A percentile compares a stretch with the other conserved stretches of the same genome.
Evolutionary conservation across 2,797 vertebrate genomes (phyloP).

Genomic region (Trichosurus vulpecula): DNA sequence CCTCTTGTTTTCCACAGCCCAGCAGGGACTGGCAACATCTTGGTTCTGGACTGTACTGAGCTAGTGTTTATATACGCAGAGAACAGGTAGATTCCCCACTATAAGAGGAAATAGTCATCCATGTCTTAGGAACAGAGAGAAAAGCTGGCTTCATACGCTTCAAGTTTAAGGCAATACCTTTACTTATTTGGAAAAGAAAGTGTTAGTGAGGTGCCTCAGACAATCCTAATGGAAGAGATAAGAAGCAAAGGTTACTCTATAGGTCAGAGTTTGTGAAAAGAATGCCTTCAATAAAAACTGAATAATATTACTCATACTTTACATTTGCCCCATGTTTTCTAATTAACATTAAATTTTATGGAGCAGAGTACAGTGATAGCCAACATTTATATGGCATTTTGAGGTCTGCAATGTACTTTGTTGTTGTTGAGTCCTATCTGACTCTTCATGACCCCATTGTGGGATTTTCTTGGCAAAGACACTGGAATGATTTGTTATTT

Average conservation of each 20-base stretch:
- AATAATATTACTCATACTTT: not conserved
- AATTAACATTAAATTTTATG: slow-evolving; percentile 43
- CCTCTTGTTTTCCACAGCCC: not conserved
- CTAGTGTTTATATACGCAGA: not conserved
- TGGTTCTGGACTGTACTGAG: not conserved
- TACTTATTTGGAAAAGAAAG: not conserved
- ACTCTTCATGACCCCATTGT: not conserved
- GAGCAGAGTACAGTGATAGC: not conserved
- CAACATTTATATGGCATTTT: not conserved
- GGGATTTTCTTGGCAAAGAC: not conserved
- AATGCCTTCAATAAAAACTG: not conserved
- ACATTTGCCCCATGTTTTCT: not conserved
- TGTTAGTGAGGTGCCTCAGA: not conserved
- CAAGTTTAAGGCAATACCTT: not conserved
- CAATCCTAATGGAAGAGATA: accelerated
- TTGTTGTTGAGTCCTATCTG: not conserved
- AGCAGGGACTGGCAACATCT: not conserved
- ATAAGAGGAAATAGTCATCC: not conserved
- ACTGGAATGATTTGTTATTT: not conserved
- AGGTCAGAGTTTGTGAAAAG: not conserved
- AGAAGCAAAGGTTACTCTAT: accelerated
- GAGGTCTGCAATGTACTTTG: not conserved
- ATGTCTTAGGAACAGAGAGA: not conserved
- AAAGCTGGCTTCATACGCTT: not conserved
- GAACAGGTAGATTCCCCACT: not conserved